Percentiles rank a stretch among this genome's conserved stretches.
phyloP scores from a whole-genome alignment of 2,888 invertebrate species.

The Pyrocoelia pectoralis region DNA sequence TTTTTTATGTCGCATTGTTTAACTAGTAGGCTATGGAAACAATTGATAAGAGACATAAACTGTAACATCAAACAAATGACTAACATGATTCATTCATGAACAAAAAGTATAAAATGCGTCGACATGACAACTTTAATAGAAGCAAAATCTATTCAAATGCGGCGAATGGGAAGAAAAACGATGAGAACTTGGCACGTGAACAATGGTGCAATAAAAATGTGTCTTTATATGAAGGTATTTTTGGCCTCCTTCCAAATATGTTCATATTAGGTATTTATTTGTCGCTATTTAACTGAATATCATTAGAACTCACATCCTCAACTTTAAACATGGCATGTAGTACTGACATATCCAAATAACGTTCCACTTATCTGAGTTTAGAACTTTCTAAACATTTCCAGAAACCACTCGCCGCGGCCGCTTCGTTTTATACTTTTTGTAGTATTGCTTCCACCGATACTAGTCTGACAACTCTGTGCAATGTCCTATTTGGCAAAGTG shows the following conservation, averaged over 20 bases:
- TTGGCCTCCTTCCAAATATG: conserved; percentile 13
- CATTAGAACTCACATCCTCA: conserved; percentile 18
- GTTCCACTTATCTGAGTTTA: conserved; percentile 26
- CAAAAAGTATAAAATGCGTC: too few relatives aligned
- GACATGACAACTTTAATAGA: too few relatives aligned
- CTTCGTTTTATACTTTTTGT: conserved; percentile 28
- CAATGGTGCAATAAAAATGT: neutral
- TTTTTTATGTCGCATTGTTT: too few relatives aligned
- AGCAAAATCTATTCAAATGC: neutral
- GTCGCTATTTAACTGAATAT: conserved; percentile 14
- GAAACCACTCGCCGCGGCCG: conserved; percentile 18
- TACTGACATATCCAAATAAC: conserved; percentile 22
- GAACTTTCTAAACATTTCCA: conserved; percentile 24
- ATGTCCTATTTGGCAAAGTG: conserved; percentile 32
- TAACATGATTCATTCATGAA: too few relatives aligned
- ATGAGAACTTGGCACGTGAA: neutral
- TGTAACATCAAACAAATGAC: too few relatives aligned
- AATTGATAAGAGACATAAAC: too few relatives aligned
- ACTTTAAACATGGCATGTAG: conserved; percentile 22
- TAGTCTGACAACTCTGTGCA: conserved; percentile 25
- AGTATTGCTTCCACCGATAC: conserved; percentile 4
- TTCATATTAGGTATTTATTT: conserved; percentile 21
- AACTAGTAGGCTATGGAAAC: too few relatives aligned
- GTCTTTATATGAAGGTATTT: neutral
- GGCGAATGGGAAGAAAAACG: neutral